Base-by-base conservation (phyloP, 2,797 vertebrate species). In the Channallabes apus region DNA sequence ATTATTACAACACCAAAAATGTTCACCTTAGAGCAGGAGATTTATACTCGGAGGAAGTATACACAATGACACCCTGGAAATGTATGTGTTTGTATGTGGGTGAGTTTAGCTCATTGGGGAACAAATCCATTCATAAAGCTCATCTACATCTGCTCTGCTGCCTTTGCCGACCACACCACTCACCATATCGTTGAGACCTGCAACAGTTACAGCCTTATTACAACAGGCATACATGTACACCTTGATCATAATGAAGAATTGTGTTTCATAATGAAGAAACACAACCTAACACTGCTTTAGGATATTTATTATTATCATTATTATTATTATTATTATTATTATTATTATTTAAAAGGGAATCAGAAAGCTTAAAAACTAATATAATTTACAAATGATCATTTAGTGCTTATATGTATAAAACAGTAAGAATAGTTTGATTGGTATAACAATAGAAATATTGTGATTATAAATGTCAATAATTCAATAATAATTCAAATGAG, bases 1-100 rank as follows among this genome's bases (percentile, higher is more conserved):
- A 1, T 32, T 32, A 32, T 32, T 77, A 59, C 85, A 86, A 85
- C 88, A 90, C 92, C 92, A 90, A 92, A 91, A 92, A 93, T 93
- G 94, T 95, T 93, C 88, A 87, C 90, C 80, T 78, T 61, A 82
- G 85, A 89, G 85, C 58, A 61, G 58, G 32, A 79, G 87, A 86
- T 91, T 85, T 82, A 35, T 88, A 82, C 84, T 85, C 5, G 27
- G 84, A 88, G 46, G 84, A 89, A 73, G 84, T 2, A 22, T 71
- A 68, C 54, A 61, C 54, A 77, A 20, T 14, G 12, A 59, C 20
- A 58, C 41, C 56, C 29, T 82, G n/a, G 41, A 65, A 14, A 35
- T 20, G 6, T 2, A 4, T 7, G 29, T 18, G 35, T 41, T 2
- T 24, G 8, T 46, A 51, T 22, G 58, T 59, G 59, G 54, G 81